Evolutionary conservation across 92 coral and sea anemone genomes (phyloP).

Genomic region (Meandrina meandrites): DNA sequence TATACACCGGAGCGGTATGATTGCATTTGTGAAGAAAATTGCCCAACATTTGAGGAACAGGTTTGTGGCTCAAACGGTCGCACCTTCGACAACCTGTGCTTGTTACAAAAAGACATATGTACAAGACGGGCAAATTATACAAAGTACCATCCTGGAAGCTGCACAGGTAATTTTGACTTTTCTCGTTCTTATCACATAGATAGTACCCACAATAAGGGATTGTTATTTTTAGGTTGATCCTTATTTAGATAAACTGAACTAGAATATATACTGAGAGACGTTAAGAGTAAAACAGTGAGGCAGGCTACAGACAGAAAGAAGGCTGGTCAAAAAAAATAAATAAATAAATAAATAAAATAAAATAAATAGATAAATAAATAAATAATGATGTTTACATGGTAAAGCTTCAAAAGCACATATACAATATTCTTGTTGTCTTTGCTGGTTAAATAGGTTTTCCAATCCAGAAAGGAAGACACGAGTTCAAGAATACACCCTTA

Average conservation of each 20-base stretch:
- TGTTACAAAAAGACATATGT: slow-evolving; percentile 43
- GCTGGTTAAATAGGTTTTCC: slow-evolving; percentile 32
- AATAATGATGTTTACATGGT: too few species aligned
- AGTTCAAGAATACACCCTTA: slow-evolving; percentile 3
- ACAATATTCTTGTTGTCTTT: not conserved
- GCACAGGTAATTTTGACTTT: slow-evolving; percentile 31
- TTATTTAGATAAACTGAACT: too few species aligned
- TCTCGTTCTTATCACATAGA: too few species aligned
- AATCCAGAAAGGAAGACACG: slow-evolving; percentile 28
- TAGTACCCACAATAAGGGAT: too few species aligned
- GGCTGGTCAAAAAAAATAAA: too few species aligned
- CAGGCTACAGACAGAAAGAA: too few species aligned
- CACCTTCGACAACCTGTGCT: slow-evolving; percentile 40
- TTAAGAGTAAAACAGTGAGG: too few species aligned
- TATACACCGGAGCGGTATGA: slow-evolving; percentile 23
- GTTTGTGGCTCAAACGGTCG: slow-evolving; percentile 51
- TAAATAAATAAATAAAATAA: too few species aligned
- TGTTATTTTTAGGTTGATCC: too few species aligned
- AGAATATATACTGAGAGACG: too few species aligned
- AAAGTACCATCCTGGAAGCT: slow-evolving; percentile 51
- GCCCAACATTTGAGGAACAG: slow-evolving; percentile 51
- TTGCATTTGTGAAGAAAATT: slow-evolving; percentile 29
- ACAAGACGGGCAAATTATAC: slow-evolving; percentile 30
- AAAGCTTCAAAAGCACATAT: too few species aligned
- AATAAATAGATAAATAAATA: too few species aligned